These are phyloP conservation scores for Drosophila cracens DNA, from an alignment of 2,888 invertebrate genomes.

Conservation along the genomic window DNA sequence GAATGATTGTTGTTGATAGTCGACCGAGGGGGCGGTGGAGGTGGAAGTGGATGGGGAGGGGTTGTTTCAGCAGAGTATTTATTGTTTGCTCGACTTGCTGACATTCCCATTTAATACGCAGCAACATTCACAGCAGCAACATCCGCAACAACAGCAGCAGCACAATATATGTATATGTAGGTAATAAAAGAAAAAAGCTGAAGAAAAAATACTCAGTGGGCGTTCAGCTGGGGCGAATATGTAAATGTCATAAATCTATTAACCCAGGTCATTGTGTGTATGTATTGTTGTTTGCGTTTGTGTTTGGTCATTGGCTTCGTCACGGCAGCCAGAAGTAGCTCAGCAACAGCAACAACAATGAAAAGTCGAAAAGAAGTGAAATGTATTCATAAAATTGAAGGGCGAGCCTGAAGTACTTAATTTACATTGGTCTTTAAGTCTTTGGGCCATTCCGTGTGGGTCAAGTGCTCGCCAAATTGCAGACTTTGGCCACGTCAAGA, in stretches of 20 bases:
- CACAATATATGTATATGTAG: conserved; percentile 38
- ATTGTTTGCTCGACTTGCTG: conserved; percentile 69
- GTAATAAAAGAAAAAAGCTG: conserved; percentile 38
- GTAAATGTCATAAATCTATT: conserved; percentile 69
- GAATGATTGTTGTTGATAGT: neutral
- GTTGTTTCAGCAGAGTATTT: conserved; percentile 34
- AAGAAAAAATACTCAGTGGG: conserved; percentile 6
- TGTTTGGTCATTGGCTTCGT: conserved; percentile 49
- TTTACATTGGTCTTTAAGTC: conserved; percentile 37
- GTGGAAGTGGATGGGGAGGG: neutral
- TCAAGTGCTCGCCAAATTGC: conserved; percentile 39
- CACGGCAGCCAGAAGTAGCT: conserved; percentile 25
- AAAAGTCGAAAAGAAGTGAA: conserved; percentile 3
- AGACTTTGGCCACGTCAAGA: conserved; percentile 10
- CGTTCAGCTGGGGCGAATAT: conserved; percentile 39
- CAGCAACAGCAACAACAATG: neutral
- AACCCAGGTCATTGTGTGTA: conserved; percentile 43
- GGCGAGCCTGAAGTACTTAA: conserved; percentile 37
- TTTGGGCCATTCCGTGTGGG: conserved; percentile 15
- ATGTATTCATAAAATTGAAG: conserved; percentile 40
- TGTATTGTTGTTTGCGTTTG: conserved; percentile 16
- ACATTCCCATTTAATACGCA: conserved; percentile 64
- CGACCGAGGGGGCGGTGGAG: neutral
- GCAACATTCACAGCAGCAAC: conserved; percentile 26
- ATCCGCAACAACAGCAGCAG: conserved; percentile 14